Base-by-base conservation (phyloP, 37 sponge, comb jelly and placozoan genomes). In the Axinella damicornis region DNA sequence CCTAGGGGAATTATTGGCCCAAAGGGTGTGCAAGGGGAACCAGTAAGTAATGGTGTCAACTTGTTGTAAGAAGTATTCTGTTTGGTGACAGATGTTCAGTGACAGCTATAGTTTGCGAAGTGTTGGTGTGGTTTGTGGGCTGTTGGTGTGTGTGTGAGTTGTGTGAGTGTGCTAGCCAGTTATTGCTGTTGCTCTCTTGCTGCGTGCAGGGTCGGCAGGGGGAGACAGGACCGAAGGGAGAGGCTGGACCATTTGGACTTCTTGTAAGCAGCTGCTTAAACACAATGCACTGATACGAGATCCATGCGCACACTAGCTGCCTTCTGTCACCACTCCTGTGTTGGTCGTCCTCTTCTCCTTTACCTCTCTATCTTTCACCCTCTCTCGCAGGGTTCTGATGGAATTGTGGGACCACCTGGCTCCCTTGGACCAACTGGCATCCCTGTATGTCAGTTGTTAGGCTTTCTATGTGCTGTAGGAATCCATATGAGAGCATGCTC, bases 11-110 rank as follows among this genome's bases (percentile, higher is more conserved):
- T 53, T 32, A 2, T 37, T 38, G 94, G 94, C 5, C 32, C 35
- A 1, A 21, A 59, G 57, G 93, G 93, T 21, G 33, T 52, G 18
- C 52, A 56, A 15, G 94, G 91, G 87, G 90, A 89, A 53, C 80
- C 75, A 0, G 94, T 94, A 21, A 85, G 94, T 73, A 57, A 24
- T n/a, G 9, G n/a, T n/a, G n/a, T n/a, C n/a, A n/a, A n/a, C n/a
- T n/a, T n/a, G n/a, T n/a, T n/a, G n/a, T n/a, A n/a, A n/a, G n/a
- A n/a, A n/a, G n/a, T n/a, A n/a, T n/a, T n/a, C n/a, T n/a, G n/a
- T n/a, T n/a, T n/a, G n/a, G n/a, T n/a, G n/a, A n/a, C n/a, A n/a
- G n/a, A n/a, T n/a, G n/a, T n/a, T n/a, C n/a, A n/a, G n/a, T n/a
- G n/a, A n/a, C n/a, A n/a, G n/a, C n/a, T n/a, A n/a, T n/a, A n/a